These are phyloP conservation scores for Tigriopus japonicus DNA, from an alignment of 1,140 invertebrate species.

Conservation along the genomic window DNA sequence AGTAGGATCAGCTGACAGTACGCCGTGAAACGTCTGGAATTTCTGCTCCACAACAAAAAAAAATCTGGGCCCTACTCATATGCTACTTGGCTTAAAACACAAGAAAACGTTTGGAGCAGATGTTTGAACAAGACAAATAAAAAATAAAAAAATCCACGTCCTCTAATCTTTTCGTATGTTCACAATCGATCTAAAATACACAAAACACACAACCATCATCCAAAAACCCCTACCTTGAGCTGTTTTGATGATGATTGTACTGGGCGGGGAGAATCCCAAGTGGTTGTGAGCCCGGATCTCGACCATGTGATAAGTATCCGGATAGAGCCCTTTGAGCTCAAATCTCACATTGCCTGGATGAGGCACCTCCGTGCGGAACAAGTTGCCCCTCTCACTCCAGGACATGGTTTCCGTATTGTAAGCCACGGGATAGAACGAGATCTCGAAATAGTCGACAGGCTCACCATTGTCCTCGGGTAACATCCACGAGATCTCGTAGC, in stretches of 20 bases:
- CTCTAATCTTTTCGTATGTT: too few species aligned
- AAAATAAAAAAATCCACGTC: too few species aligned
- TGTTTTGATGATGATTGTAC: slow-evolving; percentile 52
- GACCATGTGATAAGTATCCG: slow-evolving; percentile 57
- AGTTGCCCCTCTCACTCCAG: slow-evolving; percentile 22
- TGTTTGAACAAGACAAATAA: too few species aligned
- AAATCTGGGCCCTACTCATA: too few species aligned
- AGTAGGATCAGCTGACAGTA: too few species aligned
- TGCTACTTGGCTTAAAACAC: too few species aligned
- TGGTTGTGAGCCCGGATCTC: slow-evolving; percentile 60
- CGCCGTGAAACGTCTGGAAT: too few species aligned
- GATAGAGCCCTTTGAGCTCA: slow-evolving; percentile 40
- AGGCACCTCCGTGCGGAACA: slow-evolving; percentile 29
- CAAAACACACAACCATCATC: too few species aligned
- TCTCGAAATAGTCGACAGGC: slow-evolving; percentile 55
- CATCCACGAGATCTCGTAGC: slow-evolving; percentile 56
- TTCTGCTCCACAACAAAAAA: too few species aligned
- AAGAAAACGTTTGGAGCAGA: too few species aligned
- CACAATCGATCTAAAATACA: too few species aligned
- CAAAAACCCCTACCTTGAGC: slow-evolving; percentile 40
- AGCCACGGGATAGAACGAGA: slow-evolving; percentile 43
- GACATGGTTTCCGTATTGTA: neutral
- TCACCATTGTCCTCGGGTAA: slow-evolving; percentile 67
- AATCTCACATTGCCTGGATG: slow-evolving; percentile 36
- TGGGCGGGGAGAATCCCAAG: slow-evolving; percentile 52